Evolutionary conservation across 2,113 vertebrate genomes (phyloP), one percentile per base, ranked within the genome.

Genomic region (Formicarius rufipectus): DNA sequence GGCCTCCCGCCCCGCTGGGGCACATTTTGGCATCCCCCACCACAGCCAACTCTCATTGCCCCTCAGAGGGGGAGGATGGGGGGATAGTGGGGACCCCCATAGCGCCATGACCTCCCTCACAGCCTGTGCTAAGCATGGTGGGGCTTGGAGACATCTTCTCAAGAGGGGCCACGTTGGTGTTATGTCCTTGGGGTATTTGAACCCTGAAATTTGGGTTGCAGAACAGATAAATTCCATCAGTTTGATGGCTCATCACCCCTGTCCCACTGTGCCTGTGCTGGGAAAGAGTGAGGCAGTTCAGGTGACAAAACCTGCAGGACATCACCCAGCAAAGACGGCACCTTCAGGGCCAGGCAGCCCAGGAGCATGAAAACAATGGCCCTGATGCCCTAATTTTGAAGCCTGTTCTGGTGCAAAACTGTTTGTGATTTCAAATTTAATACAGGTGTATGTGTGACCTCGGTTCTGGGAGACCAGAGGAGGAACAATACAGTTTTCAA

Each of bases 51-150:
- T 22, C 28, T 39, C 10, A 0, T 33, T 40, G 5, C 12, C 11
- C 2, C 10, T 58, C 2, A 0, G 10, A 60, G 0, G 3, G 18
- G 25, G 2, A 0, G 0, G 9, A 10, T 3, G 4, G 9, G 40
- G 50, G 35, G 6, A 10, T 1, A 1, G 5, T 15, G 40, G 83
- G 50, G 59, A 67, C 6, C 18, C 16, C 3, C 9, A 0, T 2
- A 27, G 58, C 0, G 0, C 7, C 44, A 21, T 22, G 25, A 20
- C 17, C 14, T 60, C 64, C 45, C 19, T 67, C 52, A 42, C 11
- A 22, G 12, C 7, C 22, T 0, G 0, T 11, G 58, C 8, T 37
- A 28, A 13, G 20, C 16, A 0, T 1, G 64, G 28, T 3, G 2
- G 64, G 60, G 56, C 22, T 4, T 10, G 52, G 7, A 5, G 80